Conservation (phyloP, 2,888 invertebrate species). For the Aporophyla nigra region DNA sequence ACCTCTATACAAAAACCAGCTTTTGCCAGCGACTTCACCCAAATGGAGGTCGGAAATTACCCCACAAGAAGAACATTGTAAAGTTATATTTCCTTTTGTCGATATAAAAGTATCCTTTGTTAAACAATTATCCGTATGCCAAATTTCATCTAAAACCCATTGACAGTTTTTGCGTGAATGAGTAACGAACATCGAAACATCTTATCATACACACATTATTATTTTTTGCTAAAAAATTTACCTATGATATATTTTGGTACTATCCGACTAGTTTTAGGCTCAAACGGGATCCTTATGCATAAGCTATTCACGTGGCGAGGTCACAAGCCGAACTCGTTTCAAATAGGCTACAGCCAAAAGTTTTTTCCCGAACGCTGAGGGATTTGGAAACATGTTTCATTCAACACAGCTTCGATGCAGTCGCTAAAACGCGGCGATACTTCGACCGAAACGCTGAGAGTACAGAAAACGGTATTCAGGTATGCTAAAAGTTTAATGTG, state of each 20-base stretch:
- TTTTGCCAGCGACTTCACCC: too few species aligned
- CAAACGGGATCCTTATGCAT: conserved; percentile 40
- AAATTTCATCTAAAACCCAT: too few species aligned
- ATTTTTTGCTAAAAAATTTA: neutral
- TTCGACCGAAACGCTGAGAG: conserved; percentile 26
- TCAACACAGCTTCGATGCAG: conserved; percentile 45
- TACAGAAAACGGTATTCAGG: conserved; percentile 42
- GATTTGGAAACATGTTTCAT: conserved; percentile 54
- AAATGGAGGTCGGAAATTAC: too few species aligned
- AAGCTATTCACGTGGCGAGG: conserved; percentile 38
- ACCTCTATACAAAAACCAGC: too few species aligned
- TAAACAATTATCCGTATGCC: too few species aligned
- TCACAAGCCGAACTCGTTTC: conserved; percentile 36
- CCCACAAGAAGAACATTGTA: too few species aligned
- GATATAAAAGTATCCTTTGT: too few species aligned
- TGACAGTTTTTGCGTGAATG: too few species aligned
- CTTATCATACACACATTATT: too few species aligned
- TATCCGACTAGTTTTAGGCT: conserved; percentile 3
- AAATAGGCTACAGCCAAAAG: conserved; percentile 39
- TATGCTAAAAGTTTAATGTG: conserved; percentile 47
- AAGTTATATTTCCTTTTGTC: too few species aligned
- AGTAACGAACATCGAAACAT: too few species aligned
- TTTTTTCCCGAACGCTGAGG: conserved; percentile 37
- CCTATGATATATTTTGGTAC: neutral
- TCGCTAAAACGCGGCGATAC: conserved; percentile 31